Evolutionary conservation across 1,140 invertebrate species (phyloP), one percentile per base, ranked within the genome.

Genomic region (Aradophagus sp.): DNA sequence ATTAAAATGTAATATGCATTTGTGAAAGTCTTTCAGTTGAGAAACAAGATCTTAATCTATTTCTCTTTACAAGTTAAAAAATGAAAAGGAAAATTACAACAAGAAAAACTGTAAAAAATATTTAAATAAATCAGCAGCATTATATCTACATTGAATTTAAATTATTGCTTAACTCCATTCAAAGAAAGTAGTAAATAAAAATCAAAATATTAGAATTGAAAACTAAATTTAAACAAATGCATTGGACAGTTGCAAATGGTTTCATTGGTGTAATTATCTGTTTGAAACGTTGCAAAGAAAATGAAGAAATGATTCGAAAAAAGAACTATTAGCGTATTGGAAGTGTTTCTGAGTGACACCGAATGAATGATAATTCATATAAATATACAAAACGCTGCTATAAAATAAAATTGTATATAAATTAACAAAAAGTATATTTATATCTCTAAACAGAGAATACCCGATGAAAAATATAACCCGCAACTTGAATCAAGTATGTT

Each of bases 1-100:
- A 56, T 29, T 35, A 26, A 19, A 17, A 45, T 56, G 38, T 36
- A 56, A 27, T 26, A 35, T 36, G 53, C 31, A 56, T 56, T 56
- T 44, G 52, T 34, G 52, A 56, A 42, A 56, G 52, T 52, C 35
- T 27, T 53, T 8, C 7, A 53, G 32, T 47, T 34, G 29, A 34
- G 29, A 10, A 29, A 11, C 2, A 20, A 20, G 1, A 1, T n/a
- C 20, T 39, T 39, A 5, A 11, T 8, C 11, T 20, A 12, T 31
- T 39, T 39, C 20, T 11, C 4, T 20, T 7, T 19, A 8, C 16
- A 31, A 12, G 11, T 31, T 31, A 3, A 31, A 31, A 4, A 35
- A 35, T n/a, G n/a, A n/a, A n/a, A n/a, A n/a, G n/a, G n/a, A n/a
- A n/a, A n/a, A n/a, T n/a, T n/a, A n/a, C n/a, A n/a, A n/a, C n/a